These are phyloP conservation scores for Alloscopus bannaensis DNA, from an alignment of 2,888 invertebrate genomes.

Conservation along the genomic window DNA sequence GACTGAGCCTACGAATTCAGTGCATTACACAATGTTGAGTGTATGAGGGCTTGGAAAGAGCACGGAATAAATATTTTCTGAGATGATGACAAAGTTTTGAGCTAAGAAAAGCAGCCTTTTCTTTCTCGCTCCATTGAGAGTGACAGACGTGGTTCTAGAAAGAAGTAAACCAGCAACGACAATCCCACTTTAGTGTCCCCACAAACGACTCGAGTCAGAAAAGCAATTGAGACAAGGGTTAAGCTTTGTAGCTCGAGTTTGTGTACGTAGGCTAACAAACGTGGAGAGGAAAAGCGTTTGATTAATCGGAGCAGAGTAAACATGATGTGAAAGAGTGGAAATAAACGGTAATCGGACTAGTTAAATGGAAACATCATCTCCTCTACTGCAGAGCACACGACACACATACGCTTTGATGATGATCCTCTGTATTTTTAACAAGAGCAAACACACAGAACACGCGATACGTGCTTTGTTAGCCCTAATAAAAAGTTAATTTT, in stretches of 20 bases:
- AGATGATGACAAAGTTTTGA: too few relatives aligned
- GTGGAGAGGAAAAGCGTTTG: conserved; percentile 30
- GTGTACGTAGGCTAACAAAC: background rate
- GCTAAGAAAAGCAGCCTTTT: too few relatives aligned
- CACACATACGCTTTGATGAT: background rate
- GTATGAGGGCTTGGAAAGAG: background rate
- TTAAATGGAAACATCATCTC: conserved; percentile 19
- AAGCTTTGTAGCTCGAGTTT: background rate
- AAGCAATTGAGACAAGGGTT: background rate
- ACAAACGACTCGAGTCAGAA: background rate
- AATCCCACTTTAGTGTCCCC: background rate
- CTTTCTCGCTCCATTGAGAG: background rate
- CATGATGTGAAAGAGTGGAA: conserved; percentile 24
- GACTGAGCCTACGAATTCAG: too few relatives aligned
- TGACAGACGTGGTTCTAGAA: background rate
- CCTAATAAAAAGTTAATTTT: conserved; percentile 42
- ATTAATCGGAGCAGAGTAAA: conserved; percentile 55
- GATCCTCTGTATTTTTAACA: conserved; percentile 5
- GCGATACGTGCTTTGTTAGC: conserved; percentile 36
- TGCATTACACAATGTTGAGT: background rate
- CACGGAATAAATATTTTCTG: too few relatives aligned
- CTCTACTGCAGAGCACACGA: background rate
- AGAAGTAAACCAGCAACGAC: background rate
- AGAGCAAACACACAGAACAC: conserved; percentile 26
- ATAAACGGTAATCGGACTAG: conserved; percentile 29